Evolutionary conservation across 2,888 invertebrate species (phyloP).

Genomic region (Meliscaeva auricollis): DNA sequence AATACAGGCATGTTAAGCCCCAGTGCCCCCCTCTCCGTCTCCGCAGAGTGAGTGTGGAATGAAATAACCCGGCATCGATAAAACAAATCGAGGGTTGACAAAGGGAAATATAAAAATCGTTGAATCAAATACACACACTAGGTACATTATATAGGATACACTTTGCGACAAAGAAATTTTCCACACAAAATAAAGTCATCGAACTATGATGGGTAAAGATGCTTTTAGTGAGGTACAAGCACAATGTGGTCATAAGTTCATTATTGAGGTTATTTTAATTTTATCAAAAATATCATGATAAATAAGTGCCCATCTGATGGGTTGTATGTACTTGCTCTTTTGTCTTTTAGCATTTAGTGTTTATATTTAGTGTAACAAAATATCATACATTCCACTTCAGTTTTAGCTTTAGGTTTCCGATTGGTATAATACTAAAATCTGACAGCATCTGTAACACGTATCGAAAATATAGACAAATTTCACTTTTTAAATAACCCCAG

Average conservation of each 20-base stretch:
- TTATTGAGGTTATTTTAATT: not conserved
- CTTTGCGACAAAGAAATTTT: constrained; percentile 38
- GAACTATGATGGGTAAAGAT: not conserved
- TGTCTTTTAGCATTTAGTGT: not conserved
- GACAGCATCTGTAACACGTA: too few species aligned
- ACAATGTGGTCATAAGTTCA: constrained; percentile 7
- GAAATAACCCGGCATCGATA: constrained; percentile 69
- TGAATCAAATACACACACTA: constrained; percentile 26
- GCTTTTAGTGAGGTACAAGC: too few species aligned
- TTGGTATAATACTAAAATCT: too few species aligned
- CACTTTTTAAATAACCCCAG: too few species aligned
- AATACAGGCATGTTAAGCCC: constrained; percentile 33
- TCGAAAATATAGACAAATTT: too few species aligned
- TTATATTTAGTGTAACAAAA: too few species aligned
- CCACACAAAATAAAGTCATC: constrained; percentile 12
- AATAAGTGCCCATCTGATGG: too few species aligned
- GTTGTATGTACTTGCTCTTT: not conserved
- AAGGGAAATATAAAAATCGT: constrained; percentile 64
- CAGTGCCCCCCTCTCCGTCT: not conserved
- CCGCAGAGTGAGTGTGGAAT: constrained; percentile 1
- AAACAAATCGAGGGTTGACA: constrained; percentile 74
- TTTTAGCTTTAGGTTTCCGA: too few species aligned
- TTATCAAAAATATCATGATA: not conserved
- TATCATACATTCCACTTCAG: too few species aligned
- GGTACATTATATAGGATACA: constrained; percentile 8